These are phyloP conservation scores for Sinosuthora webbiana DNA, from an alignment of 2,113 vertebrate genomes.

Conservation along the genomic window DNA sequence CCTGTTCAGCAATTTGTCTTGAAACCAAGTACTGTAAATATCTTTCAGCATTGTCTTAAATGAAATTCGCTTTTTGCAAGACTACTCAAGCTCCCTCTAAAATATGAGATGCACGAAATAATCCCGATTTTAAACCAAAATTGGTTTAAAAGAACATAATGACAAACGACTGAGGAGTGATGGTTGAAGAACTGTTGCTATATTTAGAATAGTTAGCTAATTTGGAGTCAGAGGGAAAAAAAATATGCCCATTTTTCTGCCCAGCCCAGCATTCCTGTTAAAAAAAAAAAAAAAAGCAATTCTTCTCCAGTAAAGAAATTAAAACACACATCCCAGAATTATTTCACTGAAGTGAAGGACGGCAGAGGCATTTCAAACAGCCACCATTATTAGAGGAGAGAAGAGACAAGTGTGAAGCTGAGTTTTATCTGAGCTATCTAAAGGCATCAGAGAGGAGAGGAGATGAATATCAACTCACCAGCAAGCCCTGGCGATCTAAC, in stretches of 20 bases:
- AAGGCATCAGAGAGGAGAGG: conserved; percentile 1
- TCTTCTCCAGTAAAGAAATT: background rate
- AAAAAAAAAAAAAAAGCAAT: background rate
- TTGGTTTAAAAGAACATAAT: background rate
- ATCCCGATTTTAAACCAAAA: background rate
- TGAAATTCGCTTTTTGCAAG: background rate
- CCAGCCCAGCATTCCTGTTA: background rate
- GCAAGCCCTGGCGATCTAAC: background rate
- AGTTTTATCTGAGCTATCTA: background rate
- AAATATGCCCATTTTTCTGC: background rate
- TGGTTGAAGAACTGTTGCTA: background rate
- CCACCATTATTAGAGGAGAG: background rate
- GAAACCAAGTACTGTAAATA: background rate
- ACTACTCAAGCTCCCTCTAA: background rate
- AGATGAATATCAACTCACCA: conserved; percentile 63
- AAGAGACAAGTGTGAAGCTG: background rate
- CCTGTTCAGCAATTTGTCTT: background rate
- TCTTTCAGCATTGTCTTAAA: background rate
- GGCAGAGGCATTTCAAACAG: background rate
- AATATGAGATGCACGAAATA: background rate
- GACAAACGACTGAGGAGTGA: background rate
- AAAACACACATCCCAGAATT: background rate
- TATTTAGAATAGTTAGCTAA: background rate
- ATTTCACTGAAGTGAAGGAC: background rate
- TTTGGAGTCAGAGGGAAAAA: background rate